Base-by-base conservation (phyloP, 1,140 invertebrate species). In the Caenorhabditis inopinata region DNA sequence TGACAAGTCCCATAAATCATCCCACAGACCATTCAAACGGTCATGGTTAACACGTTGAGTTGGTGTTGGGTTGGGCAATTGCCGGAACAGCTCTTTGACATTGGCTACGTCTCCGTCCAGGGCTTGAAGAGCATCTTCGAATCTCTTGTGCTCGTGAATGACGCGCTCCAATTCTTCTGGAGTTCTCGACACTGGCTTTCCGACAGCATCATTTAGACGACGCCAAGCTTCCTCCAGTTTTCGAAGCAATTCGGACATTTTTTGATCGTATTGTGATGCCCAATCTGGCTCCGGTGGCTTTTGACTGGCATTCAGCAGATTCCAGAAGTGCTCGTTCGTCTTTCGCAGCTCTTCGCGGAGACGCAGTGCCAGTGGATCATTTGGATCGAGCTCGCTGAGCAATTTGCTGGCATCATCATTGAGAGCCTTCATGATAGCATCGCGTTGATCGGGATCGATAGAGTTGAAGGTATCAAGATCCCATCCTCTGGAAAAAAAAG, bases 351-450 rank as follows among this genome's bases (percentile, higher is more conserved):
- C 96, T 11, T 96, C 92, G 80, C 93, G 91, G 62, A 98, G 90
- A 58, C 95, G 90, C 80, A 94, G 89, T 75, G 97, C 90, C 85
- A 97, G 94, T 0, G 95, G 95, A 91, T 98, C 95, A 38, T 94
- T 93, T 16, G 94, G 93, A 89, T 96, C 95, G 18, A 95, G 94
- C 89, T 98, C 96, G 45, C 93, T 92, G 6, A 98, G 90, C 25
- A 99, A 89, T 86, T 97, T 98, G 85, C 97, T 94, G 0, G 95
- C 95, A 89, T 99, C 96, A 85, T 98, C 96, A 90, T 98, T 98
- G 21, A 99, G 89, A 0, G 96, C 96, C 77, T 93, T 93, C 49
- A 96, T 92, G 84, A 98, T 98, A 21, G 95, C 95, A 76, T 95
- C 95, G 11, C 96, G 91, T 89, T 98, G 95, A 85, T 96, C 94